Evolutionary conservation across 2,888 invertebrate genomes (phyloP).

Genomic region (Drosophila fulvimacula): DNA sequence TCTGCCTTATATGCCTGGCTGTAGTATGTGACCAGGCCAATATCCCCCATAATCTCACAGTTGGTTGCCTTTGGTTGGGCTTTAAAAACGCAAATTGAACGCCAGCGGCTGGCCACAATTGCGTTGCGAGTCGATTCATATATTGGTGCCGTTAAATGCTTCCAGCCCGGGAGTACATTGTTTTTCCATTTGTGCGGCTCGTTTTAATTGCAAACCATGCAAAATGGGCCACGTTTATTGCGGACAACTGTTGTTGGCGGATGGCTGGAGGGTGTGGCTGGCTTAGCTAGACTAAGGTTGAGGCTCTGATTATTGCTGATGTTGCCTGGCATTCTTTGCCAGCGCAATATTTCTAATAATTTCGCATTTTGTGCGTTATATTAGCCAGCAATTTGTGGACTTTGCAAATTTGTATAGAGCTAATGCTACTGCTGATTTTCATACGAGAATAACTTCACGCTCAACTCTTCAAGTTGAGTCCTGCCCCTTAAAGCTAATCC

Average conservation of each 20-base stretch:
- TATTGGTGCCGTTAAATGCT: conserved; percentile 47
- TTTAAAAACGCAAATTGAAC: conserved; percentile 62
- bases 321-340: conserved; percentile 9
- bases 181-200: conserved; percentile 71
- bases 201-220: conserved; percentile 60
- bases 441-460: no score
- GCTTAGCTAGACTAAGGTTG: conserved; percentile 1
- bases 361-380: conserved; percentile 25
- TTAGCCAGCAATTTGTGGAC: conserved; percentile 38
- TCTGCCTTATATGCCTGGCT: background rate
- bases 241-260: conserved; percentile 7
- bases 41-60: background rate
- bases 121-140: conserved; percentile 17
- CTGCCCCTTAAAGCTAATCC: background rate
- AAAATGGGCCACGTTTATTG: conserved; percentile 48
- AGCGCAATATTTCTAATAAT: conserved; percentile 44
- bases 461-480: background rate
- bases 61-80: conserved; percentile 1
- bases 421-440: background rate
- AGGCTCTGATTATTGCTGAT: conserved; percentile 21
- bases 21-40: background rate
- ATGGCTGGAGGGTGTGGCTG: background rate
- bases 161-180: conserved; percentile 57
- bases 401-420: conserved; percentile 19
- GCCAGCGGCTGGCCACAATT: conserved; percentile 54